Evolutionary conservation across 2,797 vertebrate genomes (phyloP).

Genomic region (Mormyrops boulengeri): DNA sequence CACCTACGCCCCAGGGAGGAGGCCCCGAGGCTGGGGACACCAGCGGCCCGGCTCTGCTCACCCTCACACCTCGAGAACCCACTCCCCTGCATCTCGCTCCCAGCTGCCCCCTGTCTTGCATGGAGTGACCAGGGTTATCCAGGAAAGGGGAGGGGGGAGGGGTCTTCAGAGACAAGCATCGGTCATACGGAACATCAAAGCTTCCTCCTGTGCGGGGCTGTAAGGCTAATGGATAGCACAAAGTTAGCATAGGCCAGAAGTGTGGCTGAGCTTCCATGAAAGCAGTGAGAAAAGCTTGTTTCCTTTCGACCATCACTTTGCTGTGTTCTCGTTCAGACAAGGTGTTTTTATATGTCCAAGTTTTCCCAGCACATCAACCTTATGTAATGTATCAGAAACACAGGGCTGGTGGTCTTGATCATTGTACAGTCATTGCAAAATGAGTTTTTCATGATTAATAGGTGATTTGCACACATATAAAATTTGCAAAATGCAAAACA

Average conservation of each 20-base stretch:
- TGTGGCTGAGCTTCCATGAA: background rate
- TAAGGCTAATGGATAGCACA: background rate
- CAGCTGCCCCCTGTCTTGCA: slow-evolving; percentile 12
- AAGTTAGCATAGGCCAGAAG: background rate
- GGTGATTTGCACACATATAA: background rate
- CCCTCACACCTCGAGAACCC: background rate
- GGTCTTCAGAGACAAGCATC: background rate
- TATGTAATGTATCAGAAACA: background rate
- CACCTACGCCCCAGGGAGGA: slow-evolving; percentile 1
- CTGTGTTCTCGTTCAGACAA: background rate
- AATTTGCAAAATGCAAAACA: background rate
- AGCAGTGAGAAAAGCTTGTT: background rate
- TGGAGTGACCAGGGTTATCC: slow-evolving; percentile 43
- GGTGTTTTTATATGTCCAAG: background rate
- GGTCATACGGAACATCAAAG: slow-evolving; percentile 11
- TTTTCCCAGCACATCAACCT: background rate
- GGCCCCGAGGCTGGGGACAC: background rate
- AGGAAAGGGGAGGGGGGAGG: slow-evolving; percentile 15
- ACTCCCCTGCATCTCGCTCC: background rate
- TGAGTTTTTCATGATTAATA: background rate
- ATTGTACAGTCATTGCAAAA: background rate
- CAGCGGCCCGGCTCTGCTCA: slow-evolving; percentile 7
- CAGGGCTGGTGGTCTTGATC: background rate
- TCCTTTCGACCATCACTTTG: background rate
- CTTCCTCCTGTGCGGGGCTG: background rate